Percentiles rank a stretch among this genome's conserved stretches.
These are phyloP conservation scores for Patiria miniata DNA, from an alignment of 35 echinoderm and acorn worm species.

Conservation along the genomic window DNA sequence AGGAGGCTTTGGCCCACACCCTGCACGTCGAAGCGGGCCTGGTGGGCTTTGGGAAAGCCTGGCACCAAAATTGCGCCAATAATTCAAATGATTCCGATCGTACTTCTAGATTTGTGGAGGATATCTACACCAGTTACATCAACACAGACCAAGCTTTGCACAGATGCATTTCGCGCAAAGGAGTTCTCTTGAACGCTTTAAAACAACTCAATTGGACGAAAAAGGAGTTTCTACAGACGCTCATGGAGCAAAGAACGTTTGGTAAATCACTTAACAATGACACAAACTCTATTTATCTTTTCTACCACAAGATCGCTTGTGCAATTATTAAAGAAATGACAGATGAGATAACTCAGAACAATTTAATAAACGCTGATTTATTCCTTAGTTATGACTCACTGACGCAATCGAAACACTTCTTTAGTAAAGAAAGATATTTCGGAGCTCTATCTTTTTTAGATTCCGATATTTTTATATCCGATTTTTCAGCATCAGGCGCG, in stretches of 20 bases:
- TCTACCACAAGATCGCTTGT: too few species aligned
- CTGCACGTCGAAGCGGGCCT: slow-evolving; percentile 40
- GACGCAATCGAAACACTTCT: neutral
- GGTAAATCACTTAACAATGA: too few species aligned
- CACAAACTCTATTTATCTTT: too few species aligned
- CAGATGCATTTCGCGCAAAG: neutral
- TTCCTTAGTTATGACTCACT: neutral
- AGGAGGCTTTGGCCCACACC: slow-evolving; percentile 15
- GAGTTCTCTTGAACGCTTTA: neutral
- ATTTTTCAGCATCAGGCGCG: neutral
- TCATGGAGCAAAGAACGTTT: neutral
- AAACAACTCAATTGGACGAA: neutral
- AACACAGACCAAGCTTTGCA: neutral
- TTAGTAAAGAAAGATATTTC: neutral
- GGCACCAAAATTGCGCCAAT: neutral
- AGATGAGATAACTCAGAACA: too few species aligned
- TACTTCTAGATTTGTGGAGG: neutral
- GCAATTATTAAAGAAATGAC: too few species aligned
- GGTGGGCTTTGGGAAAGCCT: neutral
- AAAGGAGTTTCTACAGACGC: neutral
- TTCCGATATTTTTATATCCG: neutral
- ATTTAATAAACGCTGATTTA: too few species aligned
- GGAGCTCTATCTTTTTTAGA: neutral
- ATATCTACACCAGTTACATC: neutral
- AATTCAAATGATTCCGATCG: neutral